phyloP scores from a whole-genome alignment of 2,113 vertebrate species.

The Steatornis caripensis region DNA sequence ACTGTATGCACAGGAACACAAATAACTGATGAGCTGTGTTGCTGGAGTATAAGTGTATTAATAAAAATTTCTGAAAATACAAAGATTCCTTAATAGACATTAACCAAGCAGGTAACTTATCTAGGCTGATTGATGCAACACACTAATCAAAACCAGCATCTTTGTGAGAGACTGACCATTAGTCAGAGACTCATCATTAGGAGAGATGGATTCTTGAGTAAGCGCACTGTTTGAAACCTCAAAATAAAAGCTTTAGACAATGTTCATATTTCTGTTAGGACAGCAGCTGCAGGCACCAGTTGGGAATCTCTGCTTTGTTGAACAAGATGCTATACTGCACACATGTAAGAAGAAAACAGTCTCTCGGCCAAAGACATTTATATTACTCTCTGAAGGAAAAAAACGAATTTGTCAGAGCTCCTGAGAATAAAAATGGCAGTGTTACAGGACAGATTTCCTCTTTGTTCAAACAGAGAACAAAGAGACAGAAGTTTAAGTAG shows the following conservation, averaged over 20 bases:
- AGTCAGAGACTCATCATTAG: neutral
- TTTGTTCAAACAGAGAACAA: neutral
- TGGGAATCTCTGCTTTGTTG: neutral
- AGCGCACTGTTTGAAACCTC: neutral
- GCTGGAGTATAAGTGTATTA: neutral
- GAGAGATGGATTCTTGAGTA: neutral
- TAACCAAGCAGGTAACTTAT: neutral
- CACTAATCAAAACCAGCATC: neutral
- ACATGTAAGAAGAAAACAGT: neutral
- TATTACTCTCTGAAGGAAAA: neutral
- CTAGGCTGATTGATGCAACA: neutral
- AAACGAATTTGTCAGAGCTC: neutral
- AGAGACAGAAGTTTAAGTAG: neutral
- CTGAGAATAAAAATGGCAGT: neutral
- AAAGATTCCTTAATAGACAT: neutral
- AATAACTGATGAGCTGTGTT: neutral
- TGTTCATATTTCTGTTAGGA: neutral
- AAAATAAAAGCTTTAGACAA: neutral
- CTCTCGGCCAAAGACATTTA: neutral
- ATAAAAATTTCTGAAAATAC: neutral
- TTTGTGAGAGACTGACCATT: neutral
- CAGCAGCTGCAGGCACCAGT: neutral
- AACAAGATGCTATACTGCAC: neutral
- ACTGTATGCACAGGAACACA: neutral
- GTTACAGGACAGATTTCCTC: neutral